Evolutionary conservation across 2,113 vertebrate species (phyloP), one percentile per base, ranked within the genome.

Genomic region (Forbesichthys papilliferus): DNA sequence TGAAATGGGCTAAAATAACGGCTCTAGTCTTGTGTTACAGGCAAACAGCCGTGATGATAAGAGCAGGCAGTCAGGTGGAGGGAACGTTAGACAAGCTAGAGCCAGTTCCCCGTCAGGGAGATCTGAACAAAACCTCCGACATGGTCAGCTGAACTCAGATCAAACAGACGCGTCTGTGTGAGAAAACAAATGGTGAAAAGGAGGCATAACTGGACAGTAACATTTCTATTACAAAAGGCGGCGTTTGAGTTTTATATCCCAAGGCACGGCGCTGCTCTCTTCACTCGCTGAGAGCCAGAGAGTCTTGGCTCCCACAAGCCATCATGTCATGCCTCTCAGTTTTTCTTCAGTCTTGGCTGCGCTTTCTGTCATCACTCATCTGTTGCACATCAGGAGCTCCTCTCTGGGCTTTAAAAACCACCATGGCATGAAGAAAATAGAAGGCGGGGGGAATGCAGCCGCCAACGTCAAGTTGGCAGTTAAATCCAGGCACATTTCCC

Each of bases 1-100:
- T 94, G 93, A 93, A 93, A 93, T 91, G 87, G 92, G 92, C 88
- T 91, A 94, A 93, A 94, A 94, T 89, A 90, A 89, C 20, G 16
- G 16, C 57, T 55, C 13, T 53, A 66, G 18, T 48, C 9, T n/a
- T 53, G 11, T 27, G 61, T 5, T 9, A 46, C 13, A 54, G 57
- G 33, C 8, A 16, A 16, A 65, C 46, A 55, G 8, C 48, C 52
- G 47, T 33, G 27, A 68, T 51, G 36, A 67, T 10, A 63, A 49
- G 1, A 47, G 20, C 4, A 66, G 27, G 5, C 11, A 68, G 55
- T 42, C 55, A 51, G 47, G 42, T 49, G 20, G 57, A 3, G 20
- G 34, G 27, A 58, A 4, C 12, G 33, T 20, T 18, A 33, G 55
- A 27, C 55, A 13, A 13, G 27, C 11, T 36, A 60, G 27, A 27